Conservation (phyloP, 2,888 invertebrate species). For the Argynnis bischoffii region DNA sequence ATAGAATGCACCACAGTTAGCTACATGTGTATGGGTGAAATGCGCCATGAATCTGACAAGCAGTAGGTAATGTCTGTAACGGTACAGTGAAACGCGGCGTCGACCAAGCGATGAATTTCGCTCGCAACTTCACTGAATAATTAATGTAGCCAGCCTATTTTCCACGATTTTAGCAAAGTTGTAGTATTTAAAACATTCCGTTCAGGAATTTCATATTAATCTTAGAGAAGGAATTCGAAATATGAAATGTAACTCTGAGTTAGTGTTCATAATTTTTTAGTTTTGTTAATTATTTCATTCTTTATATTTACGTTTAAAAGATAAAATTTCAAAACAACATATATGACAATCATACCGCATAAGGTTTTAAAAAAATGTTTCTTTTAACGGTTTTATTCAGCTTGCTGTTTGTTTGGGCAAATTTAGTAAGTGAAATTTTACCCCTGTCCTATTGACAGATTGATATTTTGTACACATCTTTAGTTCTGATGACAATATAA, state of each 20-base stretch:
- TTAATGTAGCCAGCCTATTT: constrained; percentile 48
- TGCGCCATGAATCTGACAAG: constrained; percentile 33
- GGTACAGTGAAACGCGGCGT: constrained; percentile 17
- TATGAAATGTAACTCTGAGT: neutral
- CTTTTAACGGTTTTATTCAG: neutral
- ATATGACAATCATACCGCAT: no score
- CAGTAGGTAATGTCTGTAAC: constrained; percentile 30
- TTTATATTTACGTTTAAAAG: neutral
- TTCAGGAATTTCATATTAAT: neutral
- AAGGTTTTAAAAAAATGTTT: neutral
- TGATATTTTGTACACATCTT: no score
- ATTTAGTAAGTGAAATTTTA: no score
- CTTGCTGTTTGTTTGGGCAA: no score
- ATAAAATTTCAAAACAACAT: neutral
- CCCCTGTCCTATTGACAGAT: no score
- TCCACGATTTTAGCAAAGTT: constrained; percentile 16
- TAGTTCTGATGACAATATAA: no score
- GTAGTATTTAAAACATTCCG: constrained; percentile 17
- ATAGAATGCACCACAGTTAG: neutral
- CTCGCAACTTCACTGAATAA: constrained; percentile 60
- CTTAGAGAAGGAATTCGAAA: neutral
- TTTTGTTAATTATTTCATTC: neutral
- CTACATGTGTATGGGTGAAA: constrained; percentile 26
- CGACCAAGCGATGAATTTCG: constrained; percentile 42
- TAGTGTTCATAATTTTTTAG: neutral